Evolutionary conservation across 2,797 vertebrate genomes (phyloP), one percentile per base, ranked within the genome.

Genomic region (Tarsius wallacei): DNA sequence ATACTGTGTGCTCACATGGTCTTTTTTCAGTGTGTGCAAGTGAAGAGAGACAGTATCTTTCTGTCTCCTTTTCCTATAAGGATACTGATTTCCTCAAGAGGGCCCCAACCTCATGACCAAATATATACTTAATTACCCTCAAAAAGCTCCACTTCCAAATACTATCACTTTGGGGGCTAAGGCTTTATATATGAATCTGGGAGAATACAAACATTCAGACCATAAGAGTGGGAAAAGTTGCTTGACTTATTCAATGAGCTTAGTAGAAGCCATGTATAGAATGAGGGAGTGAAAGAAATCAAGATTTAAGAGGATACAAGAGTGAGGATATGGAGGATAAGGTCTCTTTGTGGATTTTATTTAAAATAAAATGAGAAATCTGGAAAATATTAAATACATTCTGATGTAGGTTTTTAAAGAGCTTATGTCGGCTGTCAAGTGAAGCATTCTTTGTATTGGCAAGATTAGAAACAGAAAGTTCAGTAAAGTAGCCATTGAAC

Each of bases 131-230:
- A 59, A 94, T 42, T 31, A 36, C 2, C 36, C 49, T 7, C 2
- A 12, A 28, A 24, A 3, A 22, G 36, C 0, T 13, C 17, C 59
- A 55, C 17, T 13, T 28, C 13, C 21, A 49, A 26, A 81, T 21
- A 24, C 14, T 33, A 49, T 57, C 17, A 51, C 12, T 15, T 2
- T 2, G 49, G 51, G 24, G 19, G 7, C 19, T 16, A 31, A 12
- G 0, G 4, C 7, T 85, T 78, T 31, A 71, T 8, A 47, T 21
- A n/a, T n/a, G 59, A 47, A 31, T 11, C 5, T 5, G 17, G 2
- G 0, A 28, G 13, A 49, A 33, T 1, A 64, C 15, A 71, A 26
- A 64, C 0, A 16, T 16, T 55, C 5, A 57, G 13, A 0, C 12
- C 7, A 4, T 55, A 21, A 10, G 22, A 57, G 3, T 19, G 1